Conservation (phyloP, 1,140 invertebrate genomes). For the Latrodectus geometricus region DNA sequence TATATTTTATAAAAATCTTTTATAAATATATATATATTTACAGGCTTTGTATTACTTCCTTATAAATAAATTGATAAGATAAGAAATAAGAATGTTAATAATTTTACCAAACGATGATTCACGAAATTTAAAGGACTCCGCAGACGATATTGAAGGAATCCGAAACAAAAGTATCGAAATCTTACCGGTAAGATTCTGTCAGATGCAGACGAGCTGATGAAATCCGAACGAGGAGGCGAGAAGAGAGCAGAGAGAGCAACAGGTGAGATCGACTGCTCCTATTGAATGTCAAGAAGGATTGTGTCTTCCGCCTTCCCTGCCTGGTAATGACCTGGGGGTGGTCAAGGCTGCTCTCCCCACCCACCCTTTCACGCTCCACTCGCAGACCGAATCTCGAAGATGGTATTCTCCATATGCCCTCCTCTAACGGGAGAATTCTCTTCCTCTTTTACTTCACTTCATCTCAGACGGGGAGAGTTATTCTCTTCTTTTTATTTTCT, state of each 20-base stretch:
- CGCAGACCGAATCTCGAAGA: slow-evolving; percentile 44
- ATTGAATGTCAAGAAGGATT: slow-evolving; percentile 29
- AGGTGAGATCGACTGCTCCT: slow-evolving; percentile 18
- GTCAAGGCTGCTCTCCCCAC: slow-evolving; percentile 45
- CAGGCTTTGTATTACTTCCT: too few relatives aligned
- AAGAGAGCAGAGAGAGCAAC: slow-evolving; percentile 5
- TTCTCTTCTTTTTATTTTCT: too few relatives aligned
- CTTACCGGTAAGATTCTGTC: not conserved
- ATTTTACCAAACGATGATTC: not conserved
- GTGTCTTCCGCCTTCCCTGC: slow-evolving; percentile 56
- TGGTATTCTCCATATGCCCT: not conserved
- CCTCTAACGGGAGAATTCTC: slow-evolving; percentile 28
- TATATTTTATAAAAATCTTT: too few relatives aligned
- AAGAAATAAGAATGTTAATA: too few relatives aligned
- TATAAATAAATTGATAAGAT: too few relatives aligned
- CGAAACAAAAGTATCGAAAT: not conserved
- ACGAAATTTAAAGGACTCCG: not conserved
- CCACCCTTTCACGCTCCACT: slow-evolving; percentile 37
- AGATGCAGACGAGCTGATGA: not conserved
- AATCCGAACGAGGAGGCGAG: slow-evolving; percentile 21
- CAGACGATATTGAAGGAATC: not conserved
- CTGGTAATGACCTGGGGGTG: slow-evolving; percentile 55
- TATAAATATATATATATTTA: too few relatives aligned
- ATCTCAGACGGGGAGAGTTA: slow-evolving; percentile 3
- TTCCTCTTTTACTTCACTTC: not conserved